phyloP scores from a whole-genome alignment of 2,888 invertebrate species.

The Campaea margaritaria region DNA sequence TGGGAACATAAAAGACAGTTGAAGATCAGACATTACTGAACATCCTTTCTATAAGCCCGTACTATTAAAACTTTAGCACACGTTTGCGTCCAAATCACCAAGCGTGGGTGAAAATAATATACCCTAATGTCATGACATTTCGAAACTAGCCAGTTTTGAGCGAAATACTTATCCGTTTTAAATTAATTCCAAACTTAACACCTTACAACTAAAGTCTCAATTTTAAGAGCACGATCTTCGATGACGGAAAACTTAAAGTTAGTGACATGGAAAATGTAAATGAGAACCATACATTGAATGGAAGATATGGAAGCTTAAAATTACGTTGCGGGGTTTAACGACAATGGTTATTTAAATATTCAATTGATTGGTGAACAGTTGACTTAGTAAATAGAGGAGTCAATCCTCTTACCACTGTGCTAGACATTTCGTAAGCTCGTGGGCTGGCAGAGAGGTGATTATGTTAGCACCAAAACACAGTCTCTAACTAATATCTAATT shows the following conservation, averaged over 20 bases:
- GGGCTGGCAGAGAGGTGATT: slow-evolving; percentile 9
- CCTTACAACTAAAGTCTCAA: slow-evolving; percentile 16
- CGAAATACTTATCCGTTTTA: slow-evolving; percentile 12
- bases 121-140: slow-evolving; percentile 71
- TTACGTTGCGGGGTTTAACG: slow-evolving; percentile 4
- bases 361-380: slow-evolving; percentile 1
- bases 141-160: slow-evolving; percentile 55
- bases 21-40: too few species aligned
- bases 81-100: slow-evolving; percentile 56
- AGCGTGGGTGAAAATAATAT: slow-evolving; percentile 77
- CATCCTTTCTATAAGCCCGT: too few species aligned
- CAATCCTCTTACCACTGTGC: too few species aligned
- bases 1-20: too few species aligned
- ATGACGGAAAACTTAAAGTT: slow-evolving; percentile 24
- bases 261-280: slow-evolving; percentile 25
- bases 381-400: slow-evolving; percentile 12
- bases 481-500: too few species aligned
- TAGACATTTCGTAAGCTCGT: slow-evolving; percentile 13
- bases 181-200: slow-evolving; percentile 21
- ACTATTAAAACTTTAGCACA: background rate
- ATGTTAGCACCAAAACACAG: too few species aligned
- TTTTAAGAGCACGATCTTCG: slow-evolving; percentile 14
- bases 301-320: slow-evolving; percentile 1
- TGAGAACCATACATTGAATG: slow-evolving; percentile 22
- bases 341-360: slow-evolving; percentile 14